Evolutionary conservation across 2,797 vertebrate species (phyloP).

Genomic region (Scolopax bukidnonensis): DNA sequence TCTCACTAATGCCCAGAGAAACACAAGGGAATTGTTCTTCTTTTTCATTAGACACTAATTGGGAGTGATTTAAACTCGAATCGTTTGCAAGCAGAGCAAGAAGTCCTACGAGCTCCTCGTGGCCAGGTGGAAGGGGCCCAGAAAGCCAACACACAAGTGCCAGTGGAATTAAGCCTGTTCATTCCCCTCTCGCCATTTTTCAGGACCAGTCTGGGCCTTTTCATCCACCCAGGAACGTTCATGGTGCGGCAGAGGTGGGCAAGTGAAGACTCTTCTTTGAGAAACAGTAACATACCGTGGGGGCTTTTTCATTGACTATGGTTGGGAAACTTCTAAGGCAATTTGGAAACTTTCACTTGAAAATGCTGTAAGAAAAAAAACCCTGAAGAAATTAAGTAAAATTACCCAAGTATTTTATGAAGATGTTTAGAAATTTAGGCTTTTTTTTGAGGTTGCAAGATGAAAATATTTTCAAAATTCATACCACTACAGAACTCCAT

Average conservation of each 20-base stretch:
- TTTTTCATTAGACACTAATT: background rate
- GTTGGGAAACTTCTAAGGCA: background rate
- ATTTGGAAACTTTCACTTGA: background rate
- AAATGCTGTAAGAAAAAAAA: background rate
- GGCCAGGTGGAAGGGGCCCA: background rate
- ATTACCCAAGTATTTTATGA: background rate
- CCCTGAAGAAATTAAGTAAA: background rate
- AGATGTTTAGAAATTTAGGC: background rate
- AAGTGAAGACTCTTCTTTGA: background rate
- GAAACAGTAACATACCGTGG: background rate
- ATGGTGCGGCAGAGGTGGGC: accelerated
- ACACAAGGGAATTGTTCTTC: background rate
- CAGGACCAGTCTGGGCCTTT: background rate
- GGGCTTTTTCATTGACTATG: background rate
- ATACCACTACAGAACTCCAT: background rate
- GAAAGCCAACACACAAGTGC: background rate
- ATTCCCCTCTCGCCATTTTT: background rate
- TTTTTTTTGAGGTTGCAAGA: background rate
- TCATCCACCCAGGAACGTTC: background rate
- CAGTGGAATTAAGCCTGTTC: background rate
- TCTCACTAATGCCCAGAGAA: background rate
- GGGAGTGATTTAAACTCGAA: accelerated
- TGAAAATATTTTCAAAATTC: background rate
- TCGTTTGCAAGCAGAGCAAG: background rate
- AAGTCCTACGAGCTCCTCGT: background rate